Evolutionary conservation across 2,113 vertebrate species (phyloP).

Genomic region (Meles meles): DNA sequence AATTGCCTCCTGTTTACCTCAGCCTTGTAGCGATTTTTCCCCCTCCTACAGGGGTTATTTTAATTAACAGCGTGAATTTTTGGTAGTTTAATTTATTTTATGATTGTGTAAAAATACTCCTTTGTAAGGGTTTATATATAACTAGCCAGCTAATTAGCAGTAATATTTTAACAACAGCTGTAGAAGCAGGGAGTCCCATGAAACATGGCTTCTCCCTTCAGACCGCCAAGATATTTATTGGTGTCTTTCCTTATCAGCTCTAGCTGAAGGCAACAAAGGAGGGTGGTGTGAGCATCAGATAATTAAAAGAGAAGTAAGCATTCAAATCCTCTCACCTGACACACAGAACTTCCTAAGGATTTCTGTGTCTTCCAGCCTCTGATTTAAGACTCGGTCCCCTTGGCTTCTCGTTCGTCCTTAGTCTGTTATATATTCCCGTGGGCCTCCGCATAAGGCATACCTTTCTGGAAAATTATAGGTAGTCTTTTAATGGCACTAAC

Average conservation of each 20-base stretch:
- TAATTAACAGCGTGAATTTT: slow-evolving; percentile 87
- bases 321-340: slow-evolving; percentile 69
- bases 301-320: slow-evolving; percentile 86
- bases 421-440: not conserved
- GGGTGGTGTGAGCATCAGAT: slow-evolving; percentile 75
- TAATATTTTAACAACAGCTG: slow-evolving; percentile 78
- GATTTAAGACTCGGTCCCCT: slow-evolving; percentile 52
- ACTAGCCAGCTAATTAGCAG: slow-evolving; percentile 79
- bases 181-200: slow-evolving; percentile 73
- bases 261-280: slow-evolving; percentile 76
- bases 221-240: slow-evolving; percentile 65
- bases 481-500: slow-evolving; percentile 44
- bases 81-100: slow-evolving; percentile 84
- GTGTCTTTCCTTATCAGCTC: slow-evolving; percentile 69
- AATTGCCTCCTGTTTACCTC: slow-evolving; percentile 79
- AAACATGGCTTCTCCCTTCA: slow-evolving; percentile 69
- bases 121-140: slow-evolving; percentile 82
- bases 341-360: slow-evolving; percentile 49
- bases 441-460: not conserved
- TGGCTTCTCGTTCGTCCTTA: not conserved
- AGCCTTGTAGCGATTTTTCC: slow-evolving; percentile 79
- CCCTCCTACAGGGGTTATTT: slow-evolving; percentile 83
- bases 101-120: slow-evolving; percentile 77
- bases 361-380: slow-evolving; percentile 39
- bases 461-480: slow-evolving; percentile 43